Conservation (phyloP, 2,888 invertebrate species). For the Corythucha ciliata region DNA sequence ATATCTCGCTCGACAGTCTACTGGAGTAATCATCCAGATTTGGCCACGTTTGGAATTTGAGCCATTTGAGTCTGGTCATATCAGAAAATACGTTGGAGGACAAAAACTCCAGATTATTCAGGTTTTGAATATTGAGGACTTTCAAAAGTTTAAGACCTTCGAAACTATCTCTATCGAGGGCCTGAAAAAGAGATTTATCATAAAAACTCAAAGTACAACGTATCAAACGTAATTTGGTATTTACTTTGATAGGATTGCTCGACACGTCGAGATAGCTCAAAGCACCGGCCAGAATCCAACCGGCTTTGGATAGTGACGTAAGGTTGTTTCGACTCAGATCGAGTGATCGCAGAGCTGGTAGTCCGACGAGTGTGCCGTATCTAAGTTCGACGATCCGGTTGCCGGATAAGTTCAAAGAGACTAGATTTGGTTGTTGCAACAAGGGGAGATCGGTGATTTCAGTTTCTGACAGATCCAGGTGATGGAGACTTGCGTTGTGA, state of each 20-base stretch:
- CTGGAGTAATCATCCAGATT: conserved; percentile 55
- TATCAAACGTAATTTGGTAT: neutral
- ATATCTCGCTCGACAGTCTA: no score
- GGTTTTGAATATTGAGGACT: conserved; percentile 61
- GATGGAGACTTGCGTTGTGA: conserved; percentile 70
- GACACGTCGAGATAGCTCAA: conserved; percentile 70
- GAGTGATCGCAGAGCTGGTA: conserved; percentile 56
- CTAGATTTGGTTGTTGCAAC: conserved; percentile 63
- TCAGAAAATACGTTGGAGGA: conserved; percentile 66
- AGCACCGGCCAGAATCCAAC: conserved; percentile 60
- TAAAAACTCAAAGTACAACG: neutral
- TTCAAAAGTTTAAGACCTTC: conserved; percentile 60
- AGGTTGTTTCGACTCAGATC: conserved; percentile 70
- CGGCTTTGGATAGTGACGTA: conserved; percentile 60
- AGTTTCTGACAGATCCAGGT: conserved; percentile 65
- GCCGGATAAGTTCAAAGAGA: conserved; percentile 67
- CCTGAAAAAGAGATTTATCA: conserved; percentile 42
- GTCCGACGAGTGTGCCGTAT: conserved; percentile 54
- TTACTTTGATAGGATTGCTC: conserved; percentile 64
- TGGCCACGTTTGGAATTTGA: conserved; percentile 66
- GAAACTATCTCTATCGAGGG: conserved; percentile 62
- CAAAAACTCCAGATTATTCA: conserved; percentile 61
- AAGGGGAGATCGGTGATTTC: conserved; percentile 67
- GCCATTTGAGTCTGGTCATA: conserved; percentile 58
- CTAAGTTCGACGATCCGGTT: conserved; percentile 63